These are phyloP conservation scores for Norana najaformis DNA, from an alignment of 2,888 invertebrate genomes.

Conservation along the genomic window DNA sequence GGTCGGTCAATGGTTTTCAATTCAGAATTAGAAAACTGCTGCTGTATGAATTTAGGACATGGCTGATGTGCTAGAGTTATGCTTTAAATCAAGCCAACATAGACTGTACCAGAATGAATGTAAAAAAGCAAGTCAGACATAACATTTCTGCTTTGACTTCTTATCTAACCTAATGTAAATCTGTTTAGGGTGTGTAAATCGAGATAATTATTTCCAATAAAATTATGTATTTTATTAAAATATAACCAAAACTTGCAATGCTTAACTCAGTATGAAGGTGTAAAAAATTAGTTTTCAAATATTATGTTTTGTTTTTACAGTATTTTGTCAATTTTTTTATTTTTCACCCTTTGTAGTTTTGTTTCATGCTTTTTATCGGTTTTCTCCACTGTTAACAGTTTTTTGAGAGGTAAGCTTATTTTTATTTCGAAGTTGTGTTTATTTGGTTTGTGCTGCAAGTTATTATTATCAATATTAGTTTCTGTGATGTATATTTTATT, in stretches of 20 bases:
- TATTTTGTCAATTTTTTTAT: not conserved
- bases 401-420: constrained; percentile 6
- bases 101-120: too few relatives aligned
- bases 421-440: not conserved
- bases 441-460: not conserved
- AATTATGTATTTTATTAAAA: not conserved
- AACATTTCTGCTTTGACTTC: not conserved
- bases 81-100: too few relatives aligned
- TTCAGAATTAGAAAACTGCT: not conserved
- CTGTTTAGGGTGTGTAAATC: not conserved
- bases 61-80: not conserved
- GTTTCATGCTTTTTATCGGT: constrained; percentile 13
- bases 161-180: not conserved
- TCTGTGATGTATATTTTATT: not conserved
- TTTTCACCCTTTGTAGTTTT: not conserved
- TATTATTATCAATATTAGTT: not conserved
- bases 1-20: not conserved
- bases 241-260: not conserved
- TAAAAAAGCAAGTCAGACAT: not conserved
- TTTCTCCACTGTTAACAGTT: not conserved
- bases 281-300: not conserved
- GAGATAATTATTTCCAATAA: not conserved
- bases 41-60: not conserved
- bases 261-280: not conserved
- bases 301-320: not conserved